These are phyloP conservation scores for Ecliptopera silaceata DNA, from an alignment of 2,888 invertebrate genomes.

Conservation along the genomic window DNA sequence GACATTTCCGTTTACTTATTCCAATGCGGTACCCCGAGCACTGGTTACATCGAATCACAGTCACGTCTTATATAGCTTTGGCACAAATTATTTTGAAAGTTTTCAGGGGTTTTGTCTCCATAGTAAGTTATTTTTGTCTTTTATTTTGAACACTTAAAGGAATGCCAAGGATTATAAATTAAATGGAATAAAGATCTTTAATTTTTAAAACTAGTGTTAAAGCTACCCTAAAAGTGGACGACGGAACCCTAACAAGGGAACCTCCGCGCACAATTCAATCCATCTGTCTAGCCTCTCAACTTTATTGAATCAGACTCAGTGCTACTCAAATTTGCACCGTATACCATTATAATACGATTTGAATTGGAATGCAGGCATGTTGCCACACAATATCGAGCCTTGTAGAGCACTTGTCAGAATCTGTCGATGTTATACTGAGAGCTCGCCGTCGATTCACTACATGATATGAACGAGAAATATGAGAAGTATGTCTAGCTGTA, in stretches of 20 bases:
- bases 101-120: not conserved
- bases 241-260: conserved; percentile 28
- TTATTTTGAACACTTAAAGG: too few relatives aligned
- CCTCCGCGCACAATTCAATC: conserved; percentile 51
- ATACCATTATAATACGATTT: conserved; percentile 43
- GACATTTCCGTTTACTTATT: conserved; percentile 24
- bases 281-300: conserved; percentile 44
- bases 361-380: conserved; percentile 33
- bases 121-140: too few relatives aligned
- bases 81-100: too few relatives aligned
- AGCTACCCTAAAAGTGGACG: not conserved
- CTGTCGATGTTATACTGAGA: conserved; percentile 16
- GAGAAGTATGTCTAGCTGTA: too few relatives aligned
- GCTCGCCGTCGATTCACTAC: conserved; percentile 3
- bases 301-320: conserved; percentile 49
- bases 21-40: conserved; percentile 12
- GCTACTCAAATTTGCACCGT: conserved; percentile 44
- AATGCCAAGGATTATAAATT: too few relatives aligned
- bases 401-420: conserved; percentile 25
- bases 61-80: too few relatives aligned
- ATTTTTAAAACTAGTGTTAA: conserved; percentile 1
- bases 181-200: too few relatives aligned
- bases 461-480: too few relatives aligned
- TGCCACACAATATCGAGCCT: conserved; percentile 16
- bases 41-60: not conserved